These are phyloP conservation scores for Cryptus viduatorius DNA, from an alignment of 2,888 invertebrate genomes.

Conservation along the genomic window DNA sequence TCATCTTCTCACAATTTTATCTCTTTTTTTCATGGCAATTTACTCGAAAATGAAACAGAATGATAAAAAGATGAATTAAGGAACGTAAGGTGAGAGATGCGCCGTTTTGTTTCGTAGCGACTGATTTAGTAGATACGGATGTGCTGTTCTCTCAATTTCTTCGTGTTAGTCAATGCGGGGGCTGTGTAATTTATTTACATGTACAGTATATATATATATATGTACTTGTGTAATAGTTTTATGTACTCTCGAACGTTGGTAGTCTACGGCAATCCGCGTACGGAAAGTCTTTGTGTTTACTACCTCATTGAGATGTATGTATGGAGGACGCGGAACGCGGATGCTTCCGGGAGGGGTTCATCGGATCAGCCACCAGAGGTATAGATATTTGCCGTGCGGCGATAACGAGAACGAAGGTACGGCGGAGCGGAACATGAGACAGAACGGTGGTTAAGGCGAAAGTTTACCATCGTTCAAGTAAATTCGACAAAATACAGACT, in stretches of 20 bases:
- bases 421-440: background rate
- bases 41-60: too few species aligned
- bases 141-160: background rate
- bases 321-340: background rate
- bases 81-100: too few species aligned
- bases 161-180: background rate
- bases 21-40: too few species aligned
- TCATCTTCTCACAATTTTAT: too few species aligned
- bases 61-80: too few species aligned
- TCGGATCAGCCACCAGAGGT: conserved; percentile 58
- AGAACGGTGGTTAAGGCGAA: background rate
- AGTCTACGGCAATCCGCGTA: background rate
- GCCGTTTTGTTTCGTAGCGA: too few species aligned
- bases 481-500: background rate
- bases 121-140: background rate
- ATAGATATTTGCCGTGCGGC: conserved; percentile 19
- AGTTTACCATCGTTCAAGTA: background rate
- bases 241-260: background rate
- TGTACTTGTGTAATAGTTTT: background rate
- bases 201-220: background rate
- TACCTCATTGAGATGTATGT: conserved; percentile 4
- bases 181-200: background rate
- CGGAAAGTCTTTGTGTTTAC: background rate
- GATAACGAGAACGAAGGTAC: conserved; percentile 7
- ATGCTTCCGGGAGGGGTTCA: conserved; percentile 70